Evolutionary conservation across 2,888 invertebrate genomes (phyloP), one percentile per base, ranked within the genome.

Genomic region (Nomada hirtipes): DNA sequence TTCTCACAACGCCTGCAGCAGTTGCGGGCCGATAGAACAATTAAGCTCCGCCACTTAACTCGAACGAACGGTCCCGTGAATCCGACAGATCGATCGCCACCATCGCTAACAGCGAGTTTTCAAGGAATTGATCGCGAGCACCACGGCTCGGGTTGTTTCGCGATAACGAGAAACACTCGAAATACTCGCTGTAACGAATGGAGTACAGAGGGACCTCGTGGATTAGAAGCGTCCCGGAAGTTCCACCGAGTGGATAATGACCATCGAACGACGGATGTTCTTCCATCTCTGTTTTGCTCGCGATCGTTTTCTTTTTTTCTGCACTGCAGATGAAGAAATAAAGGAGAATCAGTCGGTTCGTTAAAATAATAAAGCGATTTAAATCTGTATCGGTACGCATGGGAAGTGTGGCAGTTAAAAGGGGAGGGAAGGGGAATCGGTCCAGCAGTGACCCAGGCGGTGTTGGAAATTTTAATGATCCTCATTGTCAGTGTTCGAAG

Each of bases 11-110:
- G 44, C 15, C n/a, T 23, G 44, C 57, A 59, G 55, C 50, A 10
- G 50, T 63, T 69, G 55, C 68, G 47, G 53, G 63, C 59, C 81
- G 73, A 84, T 81, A 77, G 83, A 82, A 86, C 86, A 86, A 86
- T 86, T 84, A 86, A 86, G 76, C 75, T 47, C 70, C 57, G 76
- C 76, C 83, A 79, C 83, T 83, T 83, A 82, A 79, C 84, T 79
- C 55, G 53, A 71, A 70, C 70, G 68, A 79, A 50, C 50, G 44
- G 76, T 76, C 65, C 65, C 64, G 53, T 57, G 60, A 69, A 76
- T 42, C 61, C 52, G 57, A 57, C 74, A 53, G 68, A 81, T 83
- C 84, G 86, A 86, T 79, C 74, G 61, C 18, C 29, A 13, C 47
- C 47, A 23, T 15, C 20, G 61, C 60, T 60, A 79, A 74, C 63